Percentiles rank a stretch among this genome's conserved stretches.
These are phyloP conservation scores for Phalloptychus januarius DNA, from an alignment of 2,797 vertebrate genomes.

Conservation along the genomic window DNA sequence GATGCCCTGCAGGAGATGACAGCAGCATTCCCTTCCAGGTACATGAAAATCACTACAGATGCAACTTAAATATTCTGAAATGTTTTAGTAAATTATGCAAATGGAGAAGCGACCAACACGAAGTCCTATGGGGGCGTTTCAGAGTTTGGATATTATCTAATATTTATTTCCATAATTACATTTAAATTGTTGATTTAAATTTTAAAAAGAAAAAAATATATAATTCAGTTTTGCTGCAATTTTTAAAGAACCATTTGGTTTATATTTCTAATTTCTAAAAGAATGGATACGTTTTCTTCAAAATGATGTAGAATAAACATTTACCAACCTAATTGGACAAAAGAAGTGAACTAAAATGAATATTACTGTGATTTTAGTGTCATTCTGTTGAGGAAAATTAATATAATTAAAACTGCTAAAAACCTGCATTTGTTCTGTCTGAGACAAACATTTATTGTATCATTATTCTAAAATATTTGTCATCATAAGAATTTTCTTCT, in stretches of 20 bases:
- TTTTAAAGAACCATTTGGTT: no score
- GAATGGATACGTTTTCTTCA: background rate
- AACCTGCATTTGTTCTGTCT: background rate
- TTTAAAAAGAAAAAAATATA: no score
- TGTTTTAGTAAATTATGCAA: background rate
- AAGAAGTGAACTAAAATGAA: background rate
- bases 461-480: background rate
- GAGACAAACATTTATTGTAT: background rate
- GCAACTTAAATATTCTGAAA: background rate
- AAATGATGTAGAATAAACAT: background rate
- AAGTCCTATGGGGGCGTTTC: background rate
- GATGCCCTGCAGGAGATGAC: slow-evolving; percentile 46
- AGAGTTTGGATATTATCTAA: background rate
- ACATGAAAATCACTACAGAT: background rate
- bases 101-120: background rate
- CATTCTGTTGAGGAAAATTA: background rate
- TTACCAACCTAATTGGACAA: background rate
- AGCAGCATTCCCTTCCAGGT: slow-evolving; percentile 52
- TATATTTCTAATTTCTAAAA: background rate
- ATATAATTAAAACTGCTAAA: background rate
- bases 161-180: background rate
- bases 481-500: background rate
- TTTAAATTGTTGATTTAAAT: background rate
- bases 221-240: background rate
- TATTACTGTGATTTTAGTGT: background rate